Conservation (phyloP, 2,797 vertebrate genomes). For the Tragelaphus oryx region DNA sequence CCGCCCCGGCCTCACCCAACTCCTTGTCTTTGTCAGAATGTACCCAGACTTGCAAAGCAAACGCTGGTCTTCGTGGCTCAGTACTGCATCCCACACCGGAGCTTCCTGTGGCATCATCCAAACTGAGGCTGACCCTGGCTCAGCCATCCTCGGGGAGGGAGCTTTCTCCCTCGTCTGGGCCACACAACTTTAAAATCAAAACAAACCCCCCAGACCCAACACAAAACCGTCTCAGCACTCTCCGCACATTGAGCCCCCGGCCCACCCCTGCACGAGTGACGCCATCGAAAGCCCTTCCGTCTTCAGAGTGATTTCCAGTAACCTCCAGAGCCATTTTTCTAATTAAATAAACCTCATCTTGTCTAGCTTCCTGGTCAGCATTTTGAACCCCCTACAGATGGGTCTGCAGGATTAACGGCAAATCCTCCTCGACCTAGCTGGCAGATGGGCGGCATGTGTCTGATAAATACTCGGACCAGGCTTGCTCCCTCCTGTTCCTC, state of each 20-base stretch:
- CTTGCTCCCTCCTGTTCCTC: slow-evolving; percentile 84
- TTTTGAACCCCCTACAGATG: slow-evolving; percentile 94
- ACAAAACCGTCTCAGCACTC: slow-evolving; percentile 29
- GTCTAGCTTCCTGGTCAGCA: slow-evolving; percentile 93
- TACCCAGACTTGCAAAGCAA: slow-evolving; percentile 57
- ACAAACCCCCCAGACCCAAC: slow-evolving; percentile 19
- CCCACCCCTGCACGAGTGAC: slow-evolving; percentile 67
- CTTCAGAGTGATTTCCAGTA: slow-evolving; percentile 85
- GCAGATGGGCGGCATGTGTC: slow-evolving; percentile 94
- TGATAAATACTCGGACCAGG: slow-evolving; percentile 86
- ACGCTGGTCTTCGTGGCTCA: neutral
- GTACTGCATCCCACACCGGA: neutral
- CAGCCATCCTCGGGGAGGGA: slow-evolving; percentile 63
- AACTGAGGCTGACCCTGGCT: neutral
- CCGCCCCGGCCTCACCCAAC: neutral
- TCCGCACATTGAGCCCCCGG: slow-evolving; percentile 53
- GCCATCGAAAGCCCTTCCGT: slow-evolving; percentile 81
- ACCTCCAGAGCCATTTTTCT: slow-evolving; percentile 84
- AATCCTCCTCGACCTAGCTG: slow-evolving; percentile 90
- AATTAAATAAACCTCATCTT: slow-evolving; percentile 91
- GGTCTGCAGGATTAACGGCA: slow-evolving; percentile 94
- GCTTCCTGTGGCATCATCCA: slow-evolving; percentile 16
- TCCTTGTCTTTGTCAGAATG: neutral
- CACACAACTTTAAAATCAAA: neutral
- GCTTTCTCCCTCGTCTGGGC: neutral